Evolutionary conservation across 1,140 invertebrate species (phyloP), one percentile per base, ranked within the genome.

Genomic region (Drosophila sp.): DNA sequence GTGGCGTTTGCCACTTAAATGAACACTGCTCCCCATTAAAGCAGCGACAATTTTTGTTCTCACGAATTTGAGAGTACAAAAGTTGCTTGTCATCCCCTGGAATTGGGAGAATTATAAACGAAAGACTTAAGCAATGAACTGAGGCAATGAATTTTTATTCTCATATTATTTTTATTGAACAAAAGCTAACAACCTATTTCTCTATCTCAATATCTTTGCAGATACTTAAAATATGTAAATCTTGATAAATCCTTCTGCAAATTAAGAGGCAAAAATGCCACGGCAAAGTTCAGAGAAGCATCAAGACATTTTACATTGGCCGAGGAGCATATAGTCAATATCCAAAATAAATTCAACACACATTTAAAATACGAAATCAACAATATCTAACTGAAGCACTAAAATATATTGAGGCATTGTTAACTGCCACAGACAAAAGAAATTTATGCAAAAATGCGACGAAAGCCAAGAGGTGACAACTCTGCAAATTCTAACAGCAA

Each of bases 381-480:
- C 21, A 34, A 79, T 50, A 50, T 29, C 57, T 41, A 54, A 82
- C 50, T 65, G 72, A 56, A 56, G 58, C 50, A 27, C n/a, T 25
- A 59, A 48, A 69, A 61, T 13, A 40, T 8, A 34, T 38, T 32
- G 50, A 58, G 46, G 40, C 51, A 64, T 65, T 57, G 38, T 70
- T 46, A 32, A 38, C 9, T 46, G 45, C 7, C 29, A 53, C 29
- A 53, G 32, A 53, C 25, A 14, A 53, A 75, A 61, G 50, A 14
- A 74, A 61, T 87, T 76, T 89, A 87, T 87, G 82, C 82, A 76
- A 89, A 87, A 75, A 87, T 87, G 82, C 82, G 79, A 82, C 82
- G 82, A 87, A 87, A 87, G 82, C 64, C 83, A 50, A 81, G 67
- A 72, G 56, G 34, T 41, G 58, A 40, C 74, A 45, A 45, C 57